A percentile compares a stretch with the other conserved stretches of the same genome.
Conservation (phyloP, 1,140 invertebrate species). For the Oedothorax gibbosus region DNA sequence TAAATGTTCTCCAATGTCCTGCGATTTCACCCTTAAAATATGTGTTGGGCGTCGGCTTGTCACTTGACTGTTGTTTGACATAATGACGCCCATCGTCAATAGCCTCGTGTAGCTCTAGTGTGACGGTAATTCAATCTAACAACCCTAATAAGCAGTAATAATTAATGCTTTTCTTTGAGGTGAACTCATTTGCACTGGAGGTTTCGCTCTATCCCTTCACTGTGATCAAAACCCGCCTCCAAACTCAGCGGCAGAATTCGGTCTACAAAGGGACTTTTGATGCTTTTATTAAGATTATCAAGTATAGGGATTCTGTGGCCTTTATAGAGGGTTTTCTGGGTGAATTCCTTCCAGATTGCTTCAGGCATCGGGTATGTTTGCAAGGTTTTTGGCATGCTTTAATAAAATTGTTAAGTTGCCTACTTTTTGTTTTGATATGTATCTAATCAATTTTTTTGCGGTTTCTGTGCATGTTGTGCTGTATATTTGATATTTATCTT, state of each 20-base stretch:
- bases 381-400: not conserved
- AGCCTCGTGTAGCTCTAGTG: no score
- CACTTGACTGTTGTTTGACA: no score
- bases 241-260: constrained; percentile 86
- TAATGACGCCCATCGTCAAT: no score
- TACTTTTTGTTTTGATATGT: constrained; percentile 73
- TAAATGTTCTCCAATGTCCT: no score
- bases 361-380: constrained; percentile 73
- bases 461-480: no score
- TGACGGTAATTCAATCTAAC: no score
- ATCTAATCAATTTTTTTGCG: no score
- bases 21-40: no score
- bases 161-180: no score
- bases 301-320: constrained; percentile 83
- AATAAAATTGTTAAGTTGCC: not conserved
- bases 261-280: constrained; percentile 89
- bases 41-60: no score
- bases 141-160: no score
- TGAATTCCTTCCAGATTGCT: constrained; percentile 75
- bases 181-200: constrained; percentile 86
- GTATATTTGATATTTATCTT: no score
- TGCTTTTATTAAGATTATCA: constrained; percentile 89
- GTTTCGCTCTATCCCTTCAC: constrained; percentile 94
- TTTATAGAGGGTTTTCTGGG: constrained; percentile 97
- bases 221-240: constrained; percentile 95